Evolutionary conservation across 2,888 invertebrate species (phyloP).

Genomic region (Mythimna vitellina): DNA sequence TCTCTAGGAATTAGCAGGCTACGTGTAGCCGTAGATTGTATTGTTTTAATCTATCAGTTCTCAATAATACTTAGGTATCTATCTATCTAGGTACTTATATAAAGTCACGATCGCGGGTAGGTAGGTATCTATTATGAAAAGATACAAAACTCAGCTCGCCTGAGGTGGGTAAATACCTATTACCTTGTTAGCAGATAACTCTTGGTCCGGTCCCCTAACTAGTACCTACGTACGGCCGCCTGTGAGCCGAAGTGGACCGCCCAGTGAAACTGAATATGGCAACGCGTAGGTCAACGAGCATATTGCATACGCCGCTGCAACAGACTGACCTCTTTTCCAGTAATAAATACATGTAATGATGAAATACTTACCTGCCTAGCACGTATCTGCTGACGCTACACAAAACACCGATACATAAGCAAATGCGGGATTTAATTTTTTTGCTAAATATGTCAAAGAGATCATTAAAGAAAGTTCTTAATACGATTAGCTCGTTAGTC

Average conservation of each 20-base stretch:
- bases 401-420: conserved; percentile 7
- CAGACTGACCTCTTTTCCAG: conserved; percentile 68
- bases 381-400: conserved; percentile 43
- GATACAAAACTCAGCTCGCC: conserved; percentile 31
- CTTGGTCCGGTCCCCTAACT: conserved; percentile 22
- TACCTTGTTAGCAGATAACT: conserved; percentile 7
- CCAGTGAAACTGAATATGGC: conserved; percentile 68
- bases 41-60: conserved; percentile 62
- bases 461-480: conserved; percentile 46
- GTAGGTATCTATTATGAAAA: conserved; percentile 32
- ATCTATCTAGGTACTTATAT: conserved; percentile 9
- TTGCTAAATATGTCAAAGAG: conserved; percentile 36
- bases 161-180: conserved; percentile 10
- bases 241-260: conserved; percentile 45
- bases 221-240: conserved; percentile 20
- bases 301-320: conserved; percentile 64
- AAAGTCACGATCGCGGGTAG: conserved; percentile 43
- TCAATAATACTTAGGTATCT: conserved; percentile 38
- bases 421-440: conserved; percentile 30
- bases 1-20: conserved; percentile 74
- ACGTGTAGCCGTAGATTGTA: conserved; percentile 67
- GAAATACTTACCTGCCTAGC: conserved; percentile 42
- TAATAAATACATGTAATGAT: conserved; percentile 49
- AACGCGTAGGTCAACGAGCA: conserved; percentile 72
- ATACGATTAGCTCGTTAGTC: conserved; percentile 39